Evolutionary conservation across 1,140 invertebrate genomes (phyloP), one percentile per base, ranked within the genome.

Genomic region (Myzus persicae): DNA sequence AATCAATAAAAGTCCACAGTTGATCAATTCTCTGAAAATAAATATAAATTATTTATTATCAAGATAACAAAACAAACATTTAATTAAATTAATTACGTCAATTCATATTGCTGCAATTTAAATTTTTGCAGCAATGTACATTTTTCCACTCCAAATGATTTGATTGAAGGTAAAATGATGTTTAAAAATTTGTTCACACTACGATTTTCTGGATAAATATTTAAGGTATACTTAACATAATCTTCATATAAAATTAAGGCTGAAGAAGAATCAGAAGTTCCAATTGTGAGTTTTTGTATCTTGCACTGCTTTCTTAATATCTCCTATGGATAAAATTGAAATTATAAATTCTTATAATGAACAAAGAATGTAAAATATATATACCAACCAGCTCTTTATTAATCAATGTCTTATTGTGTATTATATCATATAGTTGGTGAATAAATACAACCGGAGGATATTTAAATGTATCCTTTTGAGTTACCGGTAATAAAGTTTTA

Each of bases 1-100:
- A 48, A 93, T 88, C 85, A 93, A 88, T 46, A 93, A 67, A 31
- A 93, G 38, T 48, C 93, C 93, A 93, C 90, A 91, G 22, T 93
- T 93, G 31, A 93, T 76, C 38, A 93, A 51, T 44, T 82, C 90
- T 42, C 93, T 93, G 36, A n/a, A 67, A 90, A 84, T 36, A 40
- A 87, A 85, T 85, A 67, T 42, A 85, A 11, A 40, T 36, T 14
- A 9, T 51, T 40, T 54, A 89, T 40, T 14, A 87, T 14, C 5
- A 90, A 90, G 14, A 88, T 51, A 88, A 44, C 20, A 48, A 88
- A 88, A 44, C 2, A 36, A 0, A 81, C 38, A 81, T 26, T 38
- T 26, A 54, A 24, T 91, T 44, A 5, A 24, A 24, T 24, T 48
- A 18, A n/a, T 93, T 93, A 93, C 91, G 91, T 93, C 26, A 93